phyloP scores from a whole-genome alignment of 2,888 invertebrate species.

The Heliconius ismenius region DNA sequence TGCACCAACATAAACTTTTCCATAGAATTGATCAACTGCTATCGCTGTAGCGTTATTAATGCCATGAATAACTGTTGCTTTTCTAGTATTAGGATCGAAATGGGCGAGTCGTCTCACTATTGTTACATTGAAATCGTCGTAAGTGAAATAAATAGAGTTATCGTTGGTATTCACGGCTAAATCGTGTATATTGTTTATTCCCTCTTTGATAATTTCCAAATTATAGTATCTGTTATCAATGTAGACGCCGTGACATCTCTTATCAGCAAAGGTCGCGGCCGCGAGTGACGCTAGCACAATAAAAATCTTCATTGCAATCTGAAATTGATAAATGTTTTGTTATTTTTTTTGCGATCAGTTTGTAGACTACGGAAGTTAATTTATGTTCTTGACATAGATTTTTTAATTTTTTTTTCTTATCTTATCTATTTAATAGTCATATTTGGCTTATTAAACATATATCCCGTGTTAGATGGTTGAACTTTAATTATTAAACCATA shows the following conservation, averaged over 20 bases:
- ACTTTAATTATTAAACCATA: too few species aligned
- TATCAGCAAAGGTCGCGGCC: conserved; percentile 52
- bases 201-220: conserved; percentile 66
- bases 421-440: background rate
- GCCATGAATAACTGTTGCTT: conserved; percentile 59
- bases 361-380: background rate
- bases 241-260: conserved; percentile 59
- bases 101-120: conserved; percentile 59
- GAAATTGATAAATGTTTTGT: conserved; percentile 20
- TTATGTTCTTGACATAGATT: background rate
- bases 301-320: conserved; percentile 49
- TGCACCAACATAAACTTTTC: conserved; percentile 66
- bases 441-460: too few species aligned
- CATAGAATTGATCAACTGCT: conserved; percentile 61
- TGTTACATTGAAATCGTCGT: conserved; percentile 56
- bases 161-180: conserved; percentile 62
- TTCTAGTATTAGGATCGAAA: conserved; percentile 55
- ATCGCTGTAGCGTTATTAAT: conserved; percentile 68
- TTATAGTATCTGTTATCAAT: conserved; percentile 64
- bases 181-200: conserved; percentile 62
- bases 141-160: conserved; percentile 67
- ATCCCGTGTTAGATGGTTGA: too few species aligned
- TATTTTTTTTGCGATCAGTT: conserved; percentile 1
- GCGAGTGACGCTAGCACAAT: conserved; percentile 47
- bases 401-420: background rate